Evolutionary conservation across 2,888 invertebrate species (phyloP), one percentile per base, ranked within the genome.

Genomic region (Melipona bicolor): DNA sequence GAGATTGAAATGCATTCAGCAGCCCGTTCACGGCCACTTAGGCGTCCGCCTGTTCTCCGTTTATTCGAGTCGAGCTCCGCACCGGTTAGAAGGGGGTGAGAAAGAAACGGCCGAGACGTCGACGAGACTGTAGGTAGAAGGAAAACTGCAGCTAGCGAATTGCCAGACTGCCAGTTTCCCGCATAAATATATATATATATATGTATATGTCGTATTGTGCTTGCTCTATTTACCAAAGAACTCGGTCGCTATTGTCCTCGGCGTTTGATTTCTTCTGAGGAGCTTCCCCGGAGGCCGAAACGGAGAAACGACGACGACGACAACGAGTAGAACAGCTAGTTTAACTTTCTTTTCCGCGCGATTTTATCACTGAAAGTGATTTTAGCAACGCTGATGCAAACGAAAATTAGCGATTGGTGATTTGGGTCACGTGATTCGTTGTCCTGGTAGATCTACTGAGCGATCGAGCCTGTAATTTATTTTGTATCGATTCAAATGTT

Each of bases 1-100:
- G 89, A 88, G 79, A 89, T 90, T 89, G 90, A 89, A 88, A 90
- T 88, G 88, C 87, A 90, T 90, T 90, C n/a, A n/a, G n/a, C 88
- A 87, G 50, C 73, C 65, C 77, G 82, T 88, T 89, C 84, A 85
- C 76, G 89, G 87, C 87, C 87, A 89, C 88, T 90, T 88, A 88
- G 85, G 50, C 82, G 80, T 70, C 59, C 77, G 75, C 56, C 75
- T 50, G 73, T 83, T 71, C 61, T 24, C 17, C 79, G 73, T 59
- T 71, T 87, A 79, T 84, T 76, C 76, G 27, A 2, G 32, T 69
- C 70, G n/a, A 72, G 24, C 15, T 49, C 36, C 6, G 32, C 17
- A 24, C 17, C 15, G 43, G 27, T 36, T 11, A 43, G 49, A 56
- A 27, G 19, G 9, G 62, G 19, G 65, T 61, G 80, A 65, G 79